A percentile compares a stretch with the other conserved stretches of the same genome.
phyloP scores from a whole-genome alignment of 1,140 invertebrate genomes.

The Neuroterus valhalla region DNA sequence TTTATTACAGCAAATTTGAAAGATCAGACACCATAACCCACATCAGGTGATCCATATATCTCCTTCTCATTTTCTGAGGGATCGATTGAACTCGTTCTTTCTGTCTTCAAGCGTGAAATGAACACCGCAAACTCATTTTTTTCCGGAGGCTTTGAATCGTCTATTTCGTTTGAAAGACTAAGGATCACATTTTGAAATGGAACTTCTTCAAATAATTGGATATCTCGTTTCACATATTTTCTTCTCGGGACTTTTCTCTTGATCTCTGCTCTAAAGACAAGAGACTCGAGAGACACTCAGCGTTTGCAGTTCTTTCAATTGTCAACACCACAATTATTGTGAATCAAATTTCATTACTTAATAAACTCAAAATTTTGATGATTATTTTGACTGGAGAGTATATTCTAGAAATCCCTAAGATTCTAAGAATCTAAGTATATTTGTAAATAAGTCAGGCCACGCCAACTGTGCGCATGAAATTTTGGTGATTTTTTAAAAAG shows the following conservation, averaged over 20 bases:
- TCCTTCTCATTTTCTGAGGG: slow-evolving; percentile 26
- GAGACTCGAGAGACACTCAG: background rate
- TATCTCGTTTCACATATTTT: slow-evolving; percentile 15
- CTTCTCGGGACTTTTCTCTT: background rate
- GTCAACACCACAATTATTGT: too few species aligned
- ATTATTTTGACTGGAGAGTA: too few species aligned
- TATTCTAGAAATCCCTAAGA: too few species aligned
- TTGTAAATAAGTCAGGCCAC: too few species aligned
- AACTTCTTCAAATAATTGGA: slow-evolving; percentile 31
- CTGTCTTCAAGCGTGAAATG: slow-evolving; percentile 24
- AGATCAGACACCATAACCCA: slow-evolving; percentile 11
- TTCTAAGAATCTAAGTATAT: too few species aligned
- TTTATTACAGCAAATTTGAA: slow-evolving; percentile 23
- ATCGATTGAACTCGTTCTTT: slow-evolving; percentile 30
- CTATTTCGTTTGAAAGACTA: slow-evolving; percentile 30
- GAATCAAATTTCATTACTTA: too few species aligned
- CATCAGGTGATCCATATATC: slow-evolving; percentile 18
- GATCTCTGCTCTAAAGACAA: slow-evolving; percentile 7
- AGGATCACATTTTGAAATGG: slow-evolving; percentile 27
- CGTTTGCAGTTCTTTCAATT: too few species aligned
- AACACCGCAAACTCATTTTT: slow-evolving; percentile 30
- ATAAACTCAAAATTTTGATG: too few species aligned
- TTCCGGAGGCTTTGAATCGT: slow-evolving; percentile 21
- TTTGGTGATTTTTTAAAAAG: too few species aligned
- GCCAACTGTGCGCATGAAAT: too few species aligned